phyloP scores from a whole-genome alignment of 64 coral and sea anemone species.

The Anthopleura sola region DNA sequence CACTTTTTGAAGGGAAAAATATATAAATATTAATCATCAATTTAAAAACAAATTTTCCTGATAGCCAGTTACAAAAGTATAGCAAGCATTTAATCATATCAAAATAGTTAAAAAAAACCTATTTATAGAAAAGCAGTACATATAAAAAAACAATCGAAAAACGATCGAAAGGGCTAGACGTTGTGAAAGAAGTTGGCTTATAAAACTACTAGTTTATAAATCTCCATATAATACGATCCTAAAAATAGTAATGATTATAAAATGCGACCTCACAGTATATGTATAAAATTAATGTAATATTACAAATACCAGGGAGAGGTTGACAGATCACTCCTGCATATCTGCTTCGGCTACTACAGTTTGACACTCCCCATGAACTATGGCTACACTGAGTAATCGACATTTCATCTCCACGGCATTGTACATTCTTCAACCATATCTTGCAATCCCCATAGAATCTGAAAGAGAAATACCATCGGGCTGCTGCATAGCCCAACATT shows the following conservation, averaged over 20 bases:
- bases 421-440: slow-evolving; percentile 29
- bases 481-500: slow-evolving; percentile 41
- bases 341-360: slow-evolving; percentile 9
- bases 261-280: background rate
- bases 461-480: background rate
- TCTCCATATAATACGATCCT: no score
- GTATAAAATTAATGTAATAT: background rate
- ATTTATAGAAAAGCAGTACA: no score
- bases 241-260: background rate
- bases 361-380: slow-evolving; percentile 20
- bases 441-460: background rate
- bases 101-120: no score
- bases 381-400: slow-evolving; percentile 36
- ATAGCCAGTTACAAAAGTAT: no score
- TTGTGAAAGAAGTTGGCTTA: no score
- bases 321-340: slow-evolving; percentile 37
- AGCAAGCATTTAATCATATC: no score
- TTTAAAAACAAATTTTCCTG: no score
- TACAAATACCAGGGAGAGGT: background rate
- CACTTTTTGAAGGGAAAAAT: background rate
- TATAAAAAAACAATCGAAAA: no score
- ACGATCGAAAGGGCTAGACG: no score
- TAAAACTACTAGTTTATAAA: no score
- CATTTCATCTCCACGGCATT: slow-evolving; percentile 5
- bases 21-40: no score